Evolutionary conservation across 2,797 vertebrate species (phyloP).

Genomic region (Leptatherina wallacei): DNA sequence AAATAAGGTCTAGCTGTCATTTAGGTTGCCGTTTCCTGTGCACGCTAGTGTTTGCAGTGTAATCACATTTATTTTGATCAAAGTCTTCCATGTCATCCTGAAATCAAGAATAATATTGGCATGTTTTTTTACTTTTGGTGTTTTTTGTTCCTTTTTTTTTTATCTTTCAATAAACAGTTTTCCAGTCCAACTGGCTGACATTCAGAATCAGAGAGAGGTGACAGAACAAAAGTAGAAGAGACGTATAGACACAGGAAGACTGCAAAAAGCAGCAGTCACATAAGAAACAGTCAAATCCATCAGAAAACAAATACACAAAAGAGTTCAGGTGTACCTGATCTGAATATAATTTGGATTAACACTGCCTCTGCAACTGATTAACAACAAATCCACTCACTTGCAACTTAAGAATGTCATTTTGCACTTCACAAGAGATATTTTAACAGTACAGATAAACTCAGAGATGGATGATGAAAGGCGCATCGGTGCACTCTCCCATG

Average conservation of each 20-base stretch:
- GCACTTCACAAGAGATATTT: slow-evolving; percentile 33
- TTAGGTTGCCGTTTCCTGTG: slow-evolving; percentile 31
- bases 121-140: not conserved
- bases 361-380: slow-evolving; percentile 38
- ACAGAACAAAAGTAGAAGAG: slow-evolving; percentile 12
- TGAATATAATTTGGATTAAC: slow-evolving; percentile 15
- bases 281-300: slow-evolving; percentile 19
- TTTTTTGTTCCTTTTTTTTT: not conserved
- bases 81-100: not conserved
- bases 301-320: slow-evolving; percentile 1
- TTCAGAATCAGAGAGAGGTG: slow-evolving; percentile 38
- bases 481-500: slow-evolving; percentile 46
- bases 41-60: slow-evolving; percentile 17
- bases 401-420: slow-evolving; percentile 21
- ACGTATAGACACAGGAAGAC: not conserved
- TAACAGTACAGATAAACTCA: slow-evolving; percentile 27
- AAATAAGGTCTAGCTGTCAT: slow-evolving; percentile 2
- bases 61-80: slow-evolving; percentile 22
- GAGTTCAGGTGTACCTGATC: slow-evolving; percentile 4
- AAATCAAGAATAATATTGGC: slow-evolving; percentile 38
- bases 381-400: not conserved
- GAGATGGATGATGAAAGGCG: slow-evolving; percentile 54
- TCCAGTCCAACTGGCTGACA: slow-evolving; percentile 47
- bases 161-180: slow-evolving; percentile 38
- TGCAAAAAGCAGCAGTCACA: not conserved